Conservation (phyloP, 2,888 invertebrate species). For the Pachycephus smyrnensis region DNA sequence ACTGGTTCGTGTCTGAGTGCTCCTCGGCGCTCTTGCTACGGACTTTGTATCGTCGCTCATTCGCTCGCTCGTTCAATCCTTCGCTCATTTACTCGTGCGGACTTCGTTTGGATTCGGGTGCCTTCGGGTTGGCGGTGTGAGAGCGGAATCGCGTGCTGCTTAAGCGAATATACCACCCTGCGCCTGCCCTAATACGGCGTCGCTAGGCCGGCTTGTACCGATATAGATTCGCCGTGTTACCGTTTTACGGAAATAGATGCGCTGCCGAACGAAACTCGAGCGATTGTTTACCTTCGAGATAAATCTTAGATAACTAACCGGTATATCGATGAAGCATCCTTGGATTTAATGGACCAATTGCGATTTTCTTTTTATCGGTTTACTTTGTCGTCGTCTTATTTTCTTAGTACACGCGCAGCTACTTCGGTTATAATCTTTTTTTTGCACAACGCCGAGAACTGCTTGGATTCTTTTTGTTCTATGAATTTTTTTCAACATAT, state of each 20-base stretch:
- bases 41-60: neutral
- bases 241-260: conserved; percentile 23
- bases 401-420: neutral
- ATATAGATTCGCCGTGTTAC: conserved; percentile 46
- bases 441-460: conserved; percentile 8
- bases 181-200: conserved; percentile 65
- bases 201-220: conserved; percentile 53
- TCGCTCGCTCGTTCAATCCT: neutral
- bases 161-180: conserved; percentile 9
- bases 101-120: neutral
- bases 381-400: neutral
- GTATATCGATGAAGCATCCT: neutral
- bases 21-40: neutral
- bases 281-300: conserved; percentile 1
- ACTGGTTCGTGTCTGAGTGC: neutral
- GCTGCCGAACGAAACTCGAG: conserved; percentile 9
- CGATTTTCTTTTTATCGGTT: neutral
- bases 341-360: neutral
- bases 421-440: neutral
- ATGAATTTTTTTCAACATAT: neutral
- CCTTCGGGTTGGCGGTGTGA: neutral
- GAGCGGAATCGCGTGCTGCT: neutral
- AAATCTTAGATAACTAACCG: neutral
- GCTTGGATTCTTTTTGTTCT: neutral
- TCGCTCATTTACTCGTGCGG: neutral